Conservation (phyloP, 2,888 invertebrate species). For the Coleophora deauratella region DNA sequence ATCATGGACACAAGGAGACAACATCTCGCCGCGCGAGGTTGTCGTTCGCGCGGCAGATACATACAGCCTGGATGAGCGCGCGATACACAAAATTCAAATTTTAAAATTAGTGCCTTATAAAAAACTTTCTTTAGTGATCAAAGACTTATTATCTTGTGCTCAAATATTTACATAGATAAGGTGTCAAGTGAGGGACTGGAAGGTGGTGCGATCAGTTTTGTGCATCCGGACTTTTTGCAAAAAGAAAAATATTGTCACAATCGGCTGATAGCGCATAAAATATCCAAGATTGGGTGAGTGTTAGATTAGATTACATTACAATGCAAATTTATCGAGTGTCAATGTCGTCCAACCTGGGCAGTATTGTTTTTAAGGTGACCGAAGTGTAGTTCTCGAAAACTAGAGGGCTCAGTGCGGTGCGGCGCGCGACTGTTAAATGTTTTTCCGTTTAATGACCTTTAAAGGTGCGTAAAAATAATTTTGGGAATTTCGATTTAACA, state of each 20-base stretch:
- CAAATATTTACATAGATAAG: conserved; percentile 38
- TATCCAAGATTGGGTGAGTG: conserved; percentile 72
- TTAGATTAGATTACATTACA: conserved; percentile 67
- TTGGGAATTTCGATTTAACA: neutral
- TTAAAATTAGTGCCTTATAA: conserved; percentile 45
- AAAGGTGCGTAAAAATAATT: conserved; percentile 21
- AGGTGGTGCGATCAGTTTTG: conserved; percentile 20
- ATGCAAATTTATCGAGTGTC: conserved; percentile 58
- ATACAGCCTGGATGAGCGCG: conserved; percentile 34
- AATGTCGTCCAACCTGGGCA: conserved; percentile 32
- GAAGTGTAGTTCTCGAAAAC: conserved; percentile 24
- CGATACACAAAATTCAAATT: conserved; percentile 30
- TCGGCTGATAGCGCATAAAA: conserved; percentile 61
- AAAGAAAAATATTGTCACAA: conserved; percentile 30
- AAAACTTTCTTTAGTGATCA: conserved; percentile 30
- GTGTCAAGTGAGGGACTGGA: conserved; percentile 58
- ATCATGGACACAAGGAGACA: conserved; percentile 68
- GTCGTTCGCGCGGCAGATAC: conserved; percentile 54
- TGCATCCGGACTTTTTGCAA: conserved; percentile 48
- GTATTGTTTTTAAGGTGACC: conserved; percentile 26
- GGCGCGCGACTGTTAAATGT: conserved; percentile 34
- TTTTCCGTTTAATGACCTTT: conserved; percentile 34
- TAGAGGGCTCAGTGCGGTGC: conserved; percentile 31
- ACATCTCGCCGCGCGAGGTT: conserved; percentile 69
- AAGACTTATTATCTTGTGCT: conserved; percentile 55